Evolutionary conservation across 1,140 invertebrate species (phyloP).

Genomic region (Pogonognathellus flavescens): DNA sequence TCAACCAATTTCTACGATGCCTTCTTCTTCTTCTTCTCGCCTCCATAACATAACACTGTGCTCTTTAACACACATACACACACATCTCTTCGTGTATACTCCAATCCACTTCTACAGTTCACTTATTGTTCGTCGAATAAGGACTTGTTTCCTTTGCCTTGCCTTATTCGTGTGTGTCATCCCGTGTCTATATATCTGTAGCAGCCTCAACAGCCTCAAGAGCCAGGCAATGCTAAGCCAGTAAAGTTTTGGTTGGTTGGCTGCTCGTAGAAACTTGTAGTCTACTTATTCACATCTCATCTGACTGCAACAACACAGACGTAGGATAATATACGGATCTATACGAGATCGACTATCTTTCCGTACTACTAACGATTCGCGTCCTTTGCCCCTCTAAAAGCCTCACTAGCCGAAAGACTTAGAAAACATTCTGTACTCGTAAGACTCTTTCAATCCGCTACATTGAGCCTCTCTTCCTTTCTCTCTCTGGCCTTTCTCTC

Average conservation of each 20-base stretch:
- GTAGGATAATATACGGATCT: too few relatives aligned
- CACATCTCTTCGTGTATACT: not conserved
- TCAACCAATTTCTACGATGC: not conserved
- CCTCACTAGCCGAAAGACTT: slow-evolving; percentile 1
- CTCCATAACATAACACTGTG: not conserved
- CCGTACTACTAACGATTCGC: too few relatives aligned
- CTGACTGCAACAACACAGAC: not conserved
- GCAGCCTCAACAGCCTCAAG: too few relatives aligned
- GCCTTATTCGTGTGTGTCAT: not conserved
- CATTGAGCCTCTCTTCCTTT: not conserved
- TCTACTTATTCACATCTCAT: not conserved
- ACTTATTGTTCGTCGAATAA: not conserved
- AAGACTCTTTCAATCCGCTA: not conserved
- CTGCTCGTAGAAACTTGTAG: not conserved
- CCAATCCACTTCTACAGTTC: not conserved
- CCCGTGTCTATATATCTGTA: not conserved
- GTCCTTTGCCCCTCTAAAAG: too few relatives aligned
- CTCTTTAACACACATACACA: slow-evolving; percentile 19
- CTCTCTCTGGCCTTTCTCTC: not conserved
- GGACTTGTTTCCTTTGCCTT: not conserved
- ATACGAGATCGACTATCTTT: too few relatives aligned
- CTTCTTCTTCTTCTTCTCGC: not conserved
- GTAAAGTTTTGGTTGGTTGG: too few relatives aligned
- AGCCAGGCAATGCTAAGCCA: too few relatives aligned
- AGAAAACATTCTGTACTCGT: not conserved